Base-by-base conservation (phyloP, 2,113 vertebrate species). In the Zosterops lateralis region DNA sequence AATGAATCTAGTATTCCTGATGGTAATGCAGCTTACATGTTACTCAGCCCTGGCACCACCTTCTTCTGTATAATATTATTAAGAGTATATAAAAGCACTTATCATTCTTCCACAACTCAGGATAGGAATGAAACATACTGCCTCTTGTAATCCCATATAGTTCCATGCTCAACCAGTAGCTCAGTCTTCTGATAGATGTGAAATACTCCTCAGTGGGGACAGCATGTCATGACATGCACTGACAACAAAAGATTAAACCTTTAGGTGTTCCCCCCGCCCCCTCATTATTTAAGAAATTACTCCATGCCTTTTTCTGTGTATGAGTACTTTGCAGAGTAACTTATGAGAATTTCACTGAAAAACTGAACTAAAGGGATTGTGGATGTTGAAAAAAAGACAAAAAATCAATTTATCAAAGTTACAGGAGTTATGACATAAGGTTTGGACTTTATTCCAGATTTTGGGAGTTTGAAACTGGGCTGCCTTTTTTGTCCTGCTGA, bases 251-350 rank as follows among this genome's bases (percentile, higher is more conserved):
- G 16, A 78, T 45, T 11, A 92, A 76, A 73, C 53, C 40, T 9
- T 14, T 21, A 31, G 13, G 25, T 28, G 22, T 3, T 0, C 1
- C 5, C 14, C 12, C 16, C 24, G 1, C 5, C 14, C 12, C 16
- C 24, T 9, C 38, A 24, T 51, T 54, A 57, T 76, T 50, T 57
- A 67, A 78, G 56, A 87, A 87, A 82, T 76, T 5, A 48, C 28
- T 84, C 13, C 21, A 31, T 84, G 51, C 8, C 32, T 77, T 80
- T 67, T 88, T 57, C 54, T 84, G 24, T 65, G 34, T 7, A 31
- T 8, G 21, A 78, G 14, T 72, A 45, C 29, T 81, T 53, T 75
- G 36, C 32, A 84, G 32, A 89, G 25, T 72, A 22, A 72, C 22
- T 64, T 84, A 78, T 36, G 20, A 56, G 29, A 71, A 87, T 86